Percentiles rank a stretch among this genome's conserved stretches.
These are phyloP conservation scores for Urocitellus parryii DNA, from an alignment of 2,113 vertebrate species.

Conservation along the genomic window DNA sequence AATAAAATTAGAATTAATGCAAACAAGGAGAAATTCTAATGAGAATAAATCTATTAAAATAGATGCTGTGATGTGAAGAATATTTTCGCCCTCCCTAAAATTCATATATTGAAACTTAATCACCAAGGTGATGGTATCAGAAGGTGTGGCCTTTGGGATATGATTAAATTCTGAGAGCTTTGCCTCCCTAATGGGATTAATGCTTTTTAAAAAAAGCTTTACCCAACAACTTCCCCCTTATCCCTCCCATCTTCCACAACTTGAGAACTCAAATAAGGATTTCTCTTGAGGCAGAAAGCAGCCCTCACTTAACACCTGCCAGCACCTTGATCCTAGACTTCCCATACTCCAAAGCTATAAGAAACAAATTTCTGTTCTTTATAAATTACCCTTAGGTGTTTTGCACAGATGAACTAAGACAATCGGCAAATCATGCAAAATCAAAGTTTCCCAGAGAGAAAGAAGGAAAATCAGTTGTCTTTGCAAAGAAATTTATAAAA, in stretches of 20 bases:
- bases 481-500: neutral
- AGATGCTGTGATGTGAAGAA: neutral
- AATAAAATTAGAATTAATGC: neutral
- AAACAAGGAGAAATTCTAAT: conserved; percentile 23
- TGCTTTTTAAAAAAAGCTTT: neutral
- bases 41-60: neutral
- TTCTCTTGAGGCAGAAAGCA: neutral
- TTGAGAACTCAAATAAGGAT: neutral
- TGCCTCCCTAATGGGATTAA: no score
- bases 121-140: neutral
- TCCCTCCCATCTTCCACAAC: neutral
- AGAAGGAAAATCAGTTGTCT: neutral
- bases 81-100: neutral
- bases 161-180: neutral
- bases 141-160: neutral
- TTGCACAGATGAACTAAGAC: neutral
- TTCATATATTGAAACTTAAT: neutral
- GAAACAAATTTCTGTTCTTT: neutral
- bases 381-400: neutral
- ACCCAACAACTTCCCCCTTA: neutral
- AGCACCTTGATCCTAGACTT: neutral
- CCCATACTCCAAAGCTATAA: neutral
- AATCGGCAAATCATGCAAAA: neutral
- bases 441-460: neutral
- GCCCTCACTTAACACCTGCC: neutral